Conservation (phyloP, 1,140 invertebrate genomes). For the Listronotus oregonensis region DNA sequence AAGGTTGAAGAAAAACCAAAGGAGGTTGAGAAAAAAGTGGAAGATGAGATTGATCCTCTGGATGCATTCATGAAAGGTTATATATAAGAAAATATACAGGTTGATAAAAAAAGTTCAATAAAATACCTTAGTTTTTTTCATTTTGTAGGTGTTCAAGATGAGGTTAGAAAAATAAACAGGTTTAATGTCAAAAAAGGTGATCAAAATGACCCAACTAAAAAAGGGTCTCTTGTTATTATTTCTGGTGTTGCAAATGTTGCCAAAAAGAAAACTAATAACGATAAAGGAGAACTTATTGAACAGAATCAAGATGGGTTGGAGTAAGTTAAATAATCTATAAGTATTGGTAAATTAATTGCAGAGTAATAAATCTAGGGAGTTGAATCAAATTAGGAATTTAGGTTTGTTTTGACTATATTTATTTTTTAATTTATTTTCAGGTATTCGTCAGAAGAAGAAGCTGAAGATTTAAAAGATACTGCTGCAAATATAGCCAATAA, state of each 20-base stretch:
- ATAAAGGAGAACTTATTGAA: conserved; percentile 92
- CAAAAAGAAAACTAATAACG: conserved; percentile 77
- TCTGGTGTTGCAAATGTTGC: conserved; percentile 92
- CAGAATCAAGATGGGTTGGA: conserved; percentile 97
- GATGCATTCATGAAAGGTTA: conserved; percentile 52
- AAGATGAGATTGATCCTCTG: conserved; percentile 48
- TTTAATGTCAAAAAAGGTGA: conserved; percentile 63
- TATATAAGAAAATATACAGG: no score
- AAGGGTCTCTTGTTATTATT: conserved; percentile 73
- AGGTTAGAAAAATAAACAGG: conserved; percentile 91
- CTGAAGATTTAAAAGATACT: conserved; percentile 90
- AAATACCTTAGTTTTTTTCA: not conserved
- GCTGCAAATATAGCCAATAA: conserved; percentile 87
- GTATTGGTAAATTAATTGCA: not conserved
- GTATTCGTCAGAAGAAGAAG: conserved; percentile 94
- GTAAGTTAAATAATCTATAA: conserved; percentile 55
- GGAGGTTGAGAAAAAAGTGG: conserved; percentile 68
- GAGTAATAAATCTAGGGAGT: not conserved
- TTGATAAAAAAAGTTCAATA: not conserved
- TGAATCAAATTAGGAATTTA: not conserved
- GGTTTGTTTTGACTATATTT: no score
- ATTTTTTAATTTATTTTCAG: conserved; percentile 1
- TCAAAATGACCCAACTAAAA: conserved; percentile 54
- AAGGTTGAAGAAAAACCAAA: conserved; percentile 49
- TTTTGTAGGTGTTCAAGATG: conserved; percentile 72